Conservation (phyloP, 2,888 invertebrate genomes). For the Idaea aversata region DNA sequence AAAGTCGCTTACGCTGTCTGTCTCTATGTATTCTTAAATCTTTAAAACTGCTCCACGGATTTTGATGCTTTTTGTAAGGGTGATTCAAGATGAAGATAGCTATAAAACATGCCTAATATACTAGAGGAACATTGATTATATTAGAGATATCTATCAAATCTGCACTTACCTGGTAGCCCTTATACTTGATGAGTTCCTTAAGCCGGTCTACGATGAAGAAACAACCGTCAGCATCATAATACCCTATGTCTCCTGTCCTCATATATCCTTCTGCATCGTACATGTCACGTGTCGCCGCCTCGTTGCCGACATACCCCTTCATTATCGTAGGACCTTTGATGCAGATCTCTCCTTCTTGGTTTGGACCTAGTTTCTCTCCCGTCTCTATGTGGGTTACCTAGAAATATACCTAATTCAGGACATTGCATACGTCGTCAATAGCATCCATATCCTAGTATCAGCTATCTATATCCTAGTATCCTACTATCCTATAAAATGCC, state of each 20-base stretch:
- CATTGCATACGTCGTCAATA: neutral
- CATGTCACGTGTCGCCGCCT: constrained; percentile 42
- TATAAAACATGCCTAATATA: too few relatives aligned
- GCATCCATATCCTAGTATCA: too few relatives aligned
- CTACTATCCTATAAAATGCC: too few relatives aligned
- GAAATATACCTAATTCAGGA: constrained; percentile 11
- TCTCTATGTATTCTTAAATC: too few relatives aligned
- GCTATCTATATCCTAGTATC: too few relatives aligned
- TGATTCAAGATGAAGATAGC: too few relatives aligned
- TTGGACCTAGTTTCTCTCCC: constrained; percentile 43
- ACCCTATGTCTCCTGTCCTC: constrained; percentile 63
- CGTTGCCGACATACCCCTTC: constrained; percentile 56
- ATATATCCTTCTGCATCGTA: constrained; percentile 57
- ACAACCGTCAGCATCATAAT: constrained; percentile 59
- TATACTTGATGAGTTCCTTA: constrained; percentile 66
- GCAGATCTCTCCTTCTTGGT: constrained; percentile 55
- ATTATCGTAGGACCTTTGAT: constrained; percentile 55
- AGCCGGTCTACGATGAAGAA: constrained; percentile 61
- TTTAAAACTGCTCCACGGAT: too few relatives aligned
- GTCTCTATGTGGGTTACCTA: constrained; percentile 63
- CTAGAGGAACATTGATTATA: too few relatives aligned
- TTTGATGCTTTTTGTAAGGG: too few relatives aligned
- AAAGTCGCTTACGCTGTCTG: too few relatives aligned
- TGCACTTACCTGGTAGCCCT: constrained; percentile 74
- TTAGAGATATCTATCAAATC: neutral